Evolutionary conservation across 2,113 vertebrate genomes (phyloP).

Genomic region (Melanerpes aurifrons): DNA sequence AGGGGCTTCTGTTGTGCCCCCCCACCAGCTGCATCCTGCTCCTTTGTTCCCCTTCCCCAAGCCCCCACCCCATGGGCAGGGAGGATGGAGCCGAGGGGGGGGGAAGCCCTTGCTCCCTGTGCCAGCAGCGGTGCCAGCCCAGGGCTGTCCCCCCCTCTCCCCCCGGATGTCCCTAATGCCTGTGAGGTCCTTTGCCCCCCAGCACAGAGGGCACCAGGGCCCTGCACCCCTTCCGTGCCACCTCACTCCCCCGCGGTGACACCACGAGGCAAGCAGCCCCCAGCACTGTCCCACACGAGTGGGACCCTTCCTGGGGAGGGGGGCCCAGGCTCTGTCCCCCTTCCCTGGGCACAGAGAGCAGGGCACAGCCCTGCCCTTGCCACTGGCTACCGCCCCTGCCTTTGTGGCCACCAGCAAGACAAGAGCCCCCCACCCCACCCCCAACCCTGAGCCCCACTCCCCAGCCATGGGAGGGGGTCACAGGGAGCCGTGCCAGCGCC

Average conservation of each 20-base stretch:
- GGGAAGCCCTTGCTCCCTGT: background rate
- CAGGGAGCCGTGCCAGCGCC: too few relatives aligned
- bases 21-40: background rate
- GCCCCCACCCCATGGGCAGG: background rate
- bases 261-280: accelerated
- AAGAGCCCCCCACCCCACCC: background rate
- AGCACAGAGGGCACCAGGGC: accelerated
- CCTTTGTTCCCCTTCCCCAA: background rate
- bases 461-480: too few relatives aligned
- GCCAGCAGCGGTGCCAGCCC: background rate
- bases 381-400: background rate
- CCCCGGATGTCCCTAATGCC: background rate
- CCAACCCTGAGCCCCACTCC: background rate
- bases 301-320: accelerated
- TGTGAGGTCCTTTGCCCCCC: accelerated
- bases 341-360: accelerated
- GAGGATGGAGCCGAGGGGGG: too few relatives aligned
- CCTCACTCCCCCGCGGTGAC: background rate
- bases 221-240: accelerated
- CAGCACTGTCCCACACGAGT: too few relatives aligned
- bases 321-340: background rate
- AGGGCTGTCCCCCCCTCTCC: background rate
- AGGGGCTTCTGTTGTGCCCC: accelerated
- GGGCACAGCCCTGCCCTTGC: background rate
- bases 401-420: background rate